Conservation (phyloP, 1,140 invertebrate species). For the Nasonia vitripennis region DNA sequence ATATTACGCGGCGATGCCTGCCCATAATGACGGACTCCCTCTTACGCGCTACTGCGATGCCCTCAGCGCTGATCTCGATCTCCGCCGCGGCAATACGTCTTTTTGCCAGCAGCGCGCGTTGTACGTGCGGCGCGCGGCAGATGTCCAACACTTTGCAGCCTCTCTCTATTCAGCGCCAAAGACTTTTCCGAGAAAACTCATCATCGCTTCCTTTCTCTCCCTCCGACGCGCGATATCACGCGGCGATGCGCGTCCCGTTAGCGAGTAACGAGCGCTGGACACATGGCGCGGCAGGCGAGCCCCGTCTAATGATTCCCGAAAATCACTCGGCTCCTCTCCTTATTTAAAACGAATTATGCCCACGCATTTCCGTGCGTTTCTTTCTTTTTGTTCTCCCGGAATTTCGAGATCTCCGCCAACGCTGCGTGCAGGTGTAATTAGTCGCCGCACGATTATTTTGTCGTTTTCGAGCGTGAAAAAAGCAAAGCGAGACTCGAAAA, state of each 20-base stretch:
- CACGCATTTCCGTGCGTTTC: background rate
- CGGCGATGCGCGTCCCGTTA: conserved; percentile 35
- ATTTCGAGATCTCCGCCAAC: background rate
- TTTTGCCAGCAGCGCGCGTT: background rate
- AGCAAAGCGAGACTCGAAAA: conserved; percentile 47
- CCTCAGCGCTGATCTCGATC: conserved; percentile 7
- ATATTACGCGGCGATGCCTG: conserved; percentile 39
- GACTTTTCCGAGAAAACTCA: conserved; percentile 39
- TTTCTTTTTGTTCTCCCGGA: no score
- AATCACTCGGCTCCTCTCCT: background rate
- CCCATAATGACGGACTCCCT: conserved; percentile 29
- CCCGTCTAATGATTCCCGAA: background rate
- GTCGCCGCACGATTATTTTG: conserved; percentile 57
- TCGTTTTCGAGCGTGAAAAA: conserved; percentile 54
- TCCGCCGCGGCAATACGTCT: background rate
- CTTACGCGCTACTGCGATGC: background rate
- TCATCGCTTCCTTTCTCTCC: conserved; percentile 1
- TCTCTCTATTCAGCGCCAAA: conserved; percentile 28
- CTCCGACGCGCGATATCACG: conserved; percentile 39
- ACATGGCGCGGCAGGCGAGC: background rate
- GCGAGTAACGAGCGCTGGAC: conserved; percentile 13
- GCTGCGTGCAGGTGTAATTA: conserved; percentile 27
- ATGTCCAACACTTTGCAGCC: conserved; percentile 10
- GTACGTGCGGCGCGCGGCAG: background rate
- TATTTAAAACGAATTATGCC: background rate